These are phyloP conservation scores for Ceratosolen solmsi DNA, from an alignment of 1,140 invertebrate species.

Conservation along the genomic window DNA sequence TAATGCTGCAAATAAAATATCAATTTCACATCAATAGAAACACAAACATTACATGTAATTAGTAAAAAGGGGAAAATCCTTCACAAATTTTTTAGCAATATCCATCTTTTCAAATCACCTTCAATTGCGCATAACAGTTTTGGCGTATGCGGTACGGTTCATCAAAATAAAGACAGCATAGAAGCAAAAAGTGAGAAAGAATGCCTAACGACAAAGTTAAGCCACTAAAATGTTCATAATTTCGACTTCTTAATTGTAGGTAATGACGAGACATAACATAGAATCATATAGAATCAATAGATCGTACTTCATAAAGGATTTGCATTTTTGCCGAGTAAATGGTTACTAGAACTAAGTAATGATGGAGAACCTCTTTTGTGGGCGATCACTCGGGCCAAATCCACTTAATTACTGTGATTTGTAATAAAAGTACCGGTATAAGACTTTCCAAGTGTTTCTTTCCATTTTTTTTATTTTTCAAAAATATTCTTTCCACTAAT, in stretches of 20 bases:
- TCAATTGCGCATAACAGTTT: background rate
- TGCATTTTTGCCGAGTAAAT: no score
- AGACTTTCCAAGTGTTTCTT: no score
- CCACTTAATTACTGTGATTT: background rate
- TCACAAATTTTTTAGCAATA: background rate
- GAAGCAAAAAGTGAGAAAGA: background rate
- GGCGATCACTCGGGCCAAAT: background rate
- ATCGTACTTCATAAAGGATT: no score
- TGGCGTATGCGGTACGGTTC: background rate
- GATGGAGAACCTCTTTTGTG: background rate
- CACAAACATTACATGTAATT: background rate
- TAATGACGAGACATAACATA: background rate
- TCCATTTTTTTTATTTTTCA: background rate
- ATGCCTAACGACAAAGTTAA: background rate
- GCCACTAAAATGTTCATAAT: background rate
- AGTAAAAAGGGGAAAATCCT: background rate
- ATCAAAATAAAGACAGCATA: background rate
- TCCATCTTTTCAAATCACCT: background rate
- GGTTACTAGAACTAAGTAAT: no score
- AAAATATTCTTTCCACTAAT: background rate
- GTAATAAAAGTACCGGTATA: background rate
- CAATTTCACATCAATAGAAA: background rate
- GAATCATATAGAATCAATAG: no score
- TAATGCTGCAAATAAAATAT: background rate
- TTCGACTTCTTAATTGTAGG: background rate